Evolutionary conservation across 2,113 vertebrate species (phyloP), one percentile per base, ranked within the genome.

Genomic region (Falco punctatus): DNA sequence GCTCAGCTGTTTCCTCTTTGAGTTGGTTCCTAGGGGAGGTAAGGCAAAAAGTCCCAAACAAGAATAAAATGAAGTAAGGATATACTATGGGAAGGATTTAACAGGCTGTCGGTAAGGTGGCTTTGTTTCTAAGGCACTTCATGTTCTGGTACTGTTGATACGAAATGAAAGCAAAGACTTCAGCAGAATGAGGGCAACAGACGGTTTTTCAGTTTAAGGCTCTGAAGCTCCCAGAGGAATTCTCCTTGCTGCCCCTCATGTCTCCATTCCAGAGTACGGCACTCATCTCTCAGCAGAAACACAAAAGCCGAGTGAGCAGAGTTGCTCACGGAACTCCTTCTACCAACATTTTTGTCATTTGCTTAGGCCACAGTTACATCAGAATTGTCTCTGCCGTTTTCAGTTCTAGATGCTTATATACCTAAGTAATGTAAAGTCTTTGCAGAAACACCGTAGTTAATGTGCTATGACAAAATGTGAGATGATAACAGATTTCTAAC

Each of bases 81-180:
- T 65, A 26, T 11, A 21, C 26, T 46, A 6, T 17, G 30, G 65
- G 77, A 82, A 83, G 54, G 52, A 46, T 62, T 74, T 80, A 71
- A 48, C 38, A 52, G 55, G 51, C 67, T 75, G 55, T 66, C 62
- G 67, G 54, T 28, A 52, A 78, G 38, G 75, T 86, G 49, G 33
- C 40, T 81, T 95, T 91, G 38, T 82, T 91, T 88, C 46, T 52
- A 87, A 95, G 48, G 72, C 38, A 73, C 46, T 83, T 93, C 30
- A 42, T 10, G 1, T 74, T 73, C 40, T 83, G 32, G 13, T 57
- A 28, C 44, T 62, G 27, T 32, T 92, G 59, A 62, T 54, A 67
- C 72, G 75, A 90, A 81, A 48, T 51, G 49, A 84, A 93, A 70
- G 62, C 49, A 64, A 78, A 77, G 46, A 46, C 54, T 65, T 85